Conservation (phyloP, 2,113 vertebrate species). For the Xiphophorus hellerii region DNA sequence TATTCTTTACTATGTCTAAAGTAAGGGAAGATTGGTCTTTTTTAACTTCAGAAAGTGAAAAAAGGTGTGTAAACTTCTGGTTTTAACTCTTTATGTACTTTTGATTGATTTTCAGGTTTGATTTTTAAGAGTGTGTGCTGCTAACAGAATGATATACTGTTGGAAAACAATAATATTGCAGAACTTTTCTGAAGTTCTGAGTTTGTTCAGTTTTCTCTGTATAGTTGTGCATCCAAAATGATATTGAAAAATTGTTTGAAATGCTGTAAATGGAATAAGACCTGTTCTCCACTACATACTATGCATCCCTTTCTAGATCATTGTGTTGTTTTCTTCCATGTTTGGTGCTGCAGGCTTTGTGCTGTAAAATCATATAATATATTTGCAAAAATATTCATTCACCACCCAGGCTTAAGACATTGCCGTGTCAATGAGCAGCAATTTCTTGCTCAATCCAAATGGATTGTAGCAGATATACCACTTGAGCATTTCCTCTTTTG, state of each 20-base stretch:
- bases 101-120: too few relatives aligned
- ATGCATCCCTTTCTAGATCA: constrained; percentile 51
- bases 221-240: constrained; percentile 22
- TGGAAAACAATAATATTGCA: too few relatives aligned
- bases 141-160: too few relatives aligned
- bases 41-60: too few relatives aligned
- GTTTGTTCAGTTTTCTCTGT: constrained; percentile 30
- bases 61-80: too few relatives aligned
- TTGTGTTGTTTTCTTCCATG: constrained; percentile 51
- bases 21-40: too few relatives aligned
- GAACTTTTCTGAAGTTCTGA: neutral
- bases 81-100: too few relatives aligned
- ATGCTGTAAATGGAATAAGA: constrained; percentile 64
- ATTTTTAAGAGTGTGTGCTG: too few relatives aligned
- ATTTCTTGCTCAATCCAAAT: constrained; percentile 69
- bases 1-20: too few relatives aligned
- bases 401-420: constrained; percentile 70
- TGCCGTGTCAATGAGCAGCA: constrained; percentile 66
- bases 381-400: constrained; percentile 81
- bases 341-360: constrained; percentile 63
- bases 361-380: constrained; percentile 81
- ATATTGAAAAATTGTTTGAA: constrained; percentile 59
- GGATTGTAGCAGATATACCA: constrained; percentile 52
- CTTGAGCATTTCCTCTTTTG: constrained; percentile 42
- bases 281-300: constrained; percentile 52